Base-by-base conservation (phyloP, 2,888 invertebrate species). In the Mycogona germanica region DNA sequence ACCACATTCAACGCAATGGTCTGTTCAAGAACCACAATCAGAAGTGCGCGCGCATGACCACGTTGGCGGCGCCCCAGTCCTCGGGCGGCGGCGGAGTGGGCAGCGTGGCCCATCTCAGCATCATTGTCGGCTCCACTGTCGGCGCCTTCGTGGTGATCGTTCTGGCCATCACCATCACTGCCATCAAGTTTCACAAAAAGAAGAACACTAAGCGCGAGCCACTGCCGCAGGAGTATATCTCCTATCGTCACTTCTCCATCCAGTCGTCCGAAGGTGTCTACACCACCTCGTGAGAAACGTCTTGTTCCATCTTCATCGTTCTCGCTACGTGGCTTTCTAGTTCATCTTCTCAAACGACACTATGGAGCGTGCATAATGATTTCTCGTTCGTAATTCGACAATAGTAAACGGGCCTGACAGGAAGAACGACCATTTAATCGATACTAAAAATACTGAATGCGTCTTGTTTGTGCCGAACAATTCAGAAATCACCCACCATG, bases 91-190 rank as follows among this genome's bases (percentile, higher is more conserved):
- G 49, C 5, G 7, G n/a, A 7, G 17, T n/a, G 12, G 7, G 25
- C n/a, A 4, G 25, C 3, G 28, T 38, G 21, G n/a, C 87, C 56
- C 77, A 88, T 60, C 74, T 89, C 54, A 87, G 88, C 29, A 77
- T 89, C 60, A 86, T 88, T 62, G 82, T 89, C 53, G 88, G 88
- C 50, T 84, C 86, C 67, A 85, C 84, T 66, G 79, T 89, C 75
- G 87, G 87, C 51, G 83, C 87, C 64, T 78, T 87, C 57, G 85
- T 89, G 48, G 87, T 89, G 66, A 77, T 89, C 51, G 80, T 87
- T 26, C 75, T 88, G 64, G 83, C 87, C 53, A 84, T 87, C n/a
- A 55, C 61, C 6, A 45, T 62, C 12, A 59, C 60, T 9, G 61
- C 61, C 29, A 54, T 64, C 41, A 46, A 47, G 28, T 38, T 53